Base-by-base conservation (phyloP, 2,888 invertebrate species). In the Drosophila kanekoi region DNA sequence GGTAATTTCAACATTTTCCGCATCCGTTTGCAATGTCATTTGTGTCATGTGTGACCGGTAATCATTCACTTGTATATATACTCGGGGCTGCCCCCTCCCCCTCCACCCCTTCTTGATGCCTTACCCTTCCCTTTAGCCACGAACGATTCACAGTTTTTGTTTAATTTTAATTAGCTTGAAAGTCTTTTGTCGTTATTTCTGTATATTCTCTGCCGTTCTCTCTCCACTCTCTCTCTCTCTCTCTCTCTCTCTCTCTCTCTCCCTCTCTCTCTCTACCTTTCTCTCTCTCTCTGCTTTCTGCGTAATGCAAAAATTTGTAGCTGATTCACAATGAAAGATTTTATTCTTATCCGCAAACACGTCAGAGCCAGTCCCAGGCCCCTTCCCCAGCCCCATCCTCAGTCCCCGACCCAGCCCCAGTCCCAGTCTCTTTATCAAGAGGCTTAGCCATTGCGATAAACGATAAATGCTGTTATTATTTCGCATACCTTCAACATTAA, bases 1-100 rank as follows among this genome's bases (percentile, higher is more conserved):
- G 57, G 59, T 58, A 14, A 41, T 40, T 59, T 51, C 28, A 10
- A 67, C 60, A 70, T 84, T 83, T 87, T 85, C 82, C 85, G 85
- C 85, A 83, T 83, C 85, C 87, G 82, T 79, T 85, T 87, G 85
- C 85, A 78, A 79, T 87, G 82, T 84, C 85, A 84, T 84, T 84
- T 82, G 84, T 83, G 72, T 81, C 84, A 80, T 80, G 66, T 72
- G 51, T 59, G 77, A 49, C 59, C 57, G 60, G 62, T 83, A 87
- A 83, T 87, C 87, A 83, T 73, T 87, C 80, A 76, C 62, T 65
- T 62, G 65, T 49, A 58, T 52, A 48, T 62, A 41, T 44, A 60
- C 43, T 54, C 58, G 18, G 61, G n/a, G 38, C 32, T 11, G 20
- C 3, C 13, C n/a, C 14, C 1, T 4, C 9, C 11, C 1, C n/a